Base-by-base conservation (phyloP, 2,888 invertebrate species). In the Chymomyza caudatula region DNA sequence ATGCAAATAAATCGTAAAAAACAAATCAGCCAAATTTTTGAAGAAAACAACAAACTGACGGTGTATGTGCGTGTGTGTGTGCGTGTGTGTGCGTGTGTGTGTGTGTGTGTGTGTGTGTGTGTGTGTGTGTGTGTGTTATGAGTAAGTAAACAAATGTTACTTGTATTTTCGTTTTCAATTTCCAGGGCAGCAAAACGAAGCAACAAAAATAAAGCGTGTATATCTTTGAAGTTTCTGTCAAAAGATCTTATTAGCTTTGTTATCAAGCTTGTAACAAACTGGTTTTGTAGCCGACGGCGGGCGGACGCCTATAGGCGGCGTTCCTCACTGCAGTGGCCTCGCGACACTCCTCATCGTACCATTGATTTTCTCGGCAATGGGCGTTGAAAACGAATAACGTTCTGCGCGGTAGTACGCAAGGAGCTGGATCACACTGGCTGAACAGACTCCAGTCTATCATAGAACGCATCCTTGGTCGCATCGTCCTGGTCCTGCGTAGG, bases 1-100 rank as follows among this genome's bases (percentile, higher is more conserved):
- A 60, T 25, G 60, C 65, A 63, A 70, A 67, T 56, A 71, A 70
- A 67, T 54, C 54, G 19, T 51, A 37, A 22, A 37, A 71, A 53
- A 54, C 29, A 37, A 37, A 37, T 37, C 29, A 37, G 29, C 11
- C 29, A 37, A 37, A 37, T 37, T 37, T 37, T 37, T 37, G 25
- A 37, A 37, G 29, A 37, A 37, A 37, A 37, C 29, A 37, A 37
- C 29, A 37, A 8, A 37, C 29, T 37, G 11, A 37, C 4, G 8
- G 29, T 37, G 29, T 11, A 11, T 37, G 11, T 11, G 25, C 6
- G 4, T 25, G 5, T 6, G 25, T 25, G 25, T 37, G 29, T 37
- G 29, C 29, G 29, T 37, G 11, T 11, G 25, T 25, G 4, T 25
- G 5, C 4, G 25, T 25, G 25, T 5, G 25, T 25, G 3, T 25